Conservation (phyloP, 2,888 invertebrate species). For the Abrostola triplasia region DNA sequence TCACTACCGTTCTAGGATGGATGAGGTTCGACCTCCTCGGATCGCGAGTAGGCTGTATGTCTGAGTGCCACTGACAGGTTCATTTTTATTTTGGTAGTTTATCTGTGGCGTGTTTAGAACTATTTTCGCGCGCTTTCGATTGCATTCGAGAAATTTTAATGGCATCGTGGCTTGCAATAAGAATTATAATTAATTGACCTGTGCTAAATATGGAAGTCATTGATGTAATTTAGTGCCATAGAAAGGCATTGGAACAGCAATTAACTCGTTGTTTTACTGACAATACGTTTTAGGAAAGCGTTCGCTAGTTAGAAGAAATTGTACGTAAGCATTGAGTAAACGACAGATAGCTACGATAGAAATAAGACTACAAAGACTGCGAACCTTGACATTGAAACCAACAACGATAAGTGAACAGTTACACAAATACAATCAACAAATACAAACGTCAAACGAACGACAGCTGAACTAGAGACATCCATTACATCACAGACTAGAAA, state of each 20-base stretch:
- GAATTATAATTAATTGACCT: no score
- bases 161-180: no score
- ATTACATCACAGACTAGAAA: slow-evolving; percentile 68
- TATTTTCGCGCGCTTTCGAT: slow-evolving; percentile 21
- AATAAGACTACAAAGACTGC: neutral
- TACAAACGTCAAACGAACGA: slow-evolving; percentile 56
- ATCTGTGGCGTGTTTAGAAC: slow-evolving; percentile 16
- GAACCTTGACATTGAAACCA: slow-evolving; percentile 45
- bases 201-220: no score
- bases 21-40: slow-evolving; percentile 73
- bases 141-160: neutral
- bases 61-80: slow-evolving; percentile 59
- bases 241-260: no score
- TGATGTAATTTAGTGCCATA: no score
- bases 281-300: no score
- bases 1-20: slow-evolving; percentile 80
- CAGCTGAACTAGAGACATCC: slow-evolving; percentile 60
- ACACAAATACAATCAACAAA: slow-evolving; percentile 52
- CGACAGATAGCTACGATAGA: no score
- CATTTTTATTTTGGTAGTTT: slow-evolving; percentile 38
- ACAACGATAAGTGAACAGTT: slow-evolving; percentile 48
- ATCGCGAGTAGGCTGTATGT: slow-evolving; percentile 57
- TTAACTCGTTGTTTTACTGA: no score
- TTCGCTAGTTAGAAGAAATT: no score
- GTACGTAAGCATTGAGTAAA: no score